Base-by-base conservation (phyloP, 2,797 vertebrate species). In the Xerus rutilus region DNA sequence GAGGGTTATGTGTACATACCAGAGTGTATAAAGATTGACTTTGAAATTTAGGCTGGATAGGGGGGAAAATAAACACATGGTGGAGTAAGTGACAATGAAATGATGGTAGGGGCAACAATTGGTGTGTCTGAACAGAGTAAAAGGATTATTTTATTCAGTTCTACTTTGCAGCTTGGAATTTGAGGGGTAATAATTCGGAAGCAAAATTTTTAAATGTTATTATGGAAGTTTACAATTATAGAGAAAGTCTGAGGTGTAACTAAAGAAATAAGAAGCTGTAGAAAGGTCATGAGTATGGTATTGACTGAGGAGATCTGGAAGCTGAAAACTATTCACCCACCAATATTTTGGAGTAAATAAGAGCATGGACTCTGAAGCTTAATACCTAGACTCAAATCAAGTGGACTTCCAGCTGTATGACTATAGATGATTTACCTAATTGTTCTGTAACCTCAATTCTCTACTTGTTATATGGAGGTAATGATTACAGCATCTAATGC, bases 181-280 rank as follows among this genome's bases (percentile, higher is more conserved):
- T 77, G 64, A 43, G 64, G 91, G 13, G 20, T 35, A n/a, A 43
- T 13, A 39, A 4, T n/a, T 83, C 25, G 43, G 45, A 43, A 54
- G 12, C 54, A 30, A 77, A 77, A 64, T 86, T 43, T 86, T 32
- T 86, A 90, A 83, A 39, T 84, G 49, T 93, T 28, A 43, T 90
- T 83, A 43, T 77, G 12, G 47, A 78, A 35, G 45, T 67, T 96
- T 82, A 25, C 72, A 70, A 70, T 65, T 65, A 64, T 4, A n/a
- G 28, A 82, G 15, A 54, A 39, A 8, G 28, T 77, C 10, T 30
- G 52, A 78, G 32, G 3, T 90, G 23, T 45, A 30, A 32, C 49
- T 28, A 23, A 32, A 85, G 54, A 15, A 64, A 32, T n/a, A 32
- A 85, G 14, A 5, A 49, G 14, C 23, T 78, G 4, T 8, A 54